Conservation (phyloP, 2,113 vertebrate genomes). For the Panthera uncia region DNA sequence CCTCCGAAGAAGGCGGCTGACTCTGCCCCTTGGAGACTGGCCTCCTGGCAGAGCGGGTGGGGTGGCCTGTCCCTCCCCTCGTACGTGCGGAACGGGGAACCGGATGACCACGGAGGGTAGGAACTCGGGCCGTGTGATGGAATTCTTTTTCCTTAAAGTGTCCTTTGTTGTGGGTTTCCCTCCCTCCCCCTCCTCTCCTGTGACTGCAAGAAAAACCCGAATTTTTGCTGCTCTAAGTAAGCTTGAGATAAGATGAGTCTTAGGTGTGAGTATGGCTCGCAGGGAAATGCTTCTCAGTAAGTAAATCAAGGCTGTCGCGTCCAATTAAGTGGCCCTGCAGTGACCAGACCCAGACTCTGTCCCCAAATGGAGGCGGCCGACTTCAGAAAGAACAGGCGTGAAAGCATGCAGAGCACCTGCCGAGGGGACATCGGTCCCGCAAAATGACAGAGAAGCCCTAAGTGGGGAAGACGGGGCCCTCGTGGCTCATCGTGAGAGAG, state of each 20-base stretch:
- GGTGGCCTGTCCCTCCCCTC: too few species aligned
- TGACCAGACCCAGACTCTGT: background rate
- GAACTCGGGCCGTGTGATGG: background rate
- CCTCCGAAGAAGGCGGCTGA: background rate
- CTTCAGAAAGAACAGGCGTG: background rate
- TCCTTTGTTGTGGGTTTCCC: constrained; percentile 67
- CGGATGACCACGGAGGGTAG: background rate
- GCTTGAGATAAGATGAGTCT: background rate
- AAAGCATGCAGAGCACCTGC: background rate
- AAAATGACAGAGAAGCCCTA: background rate
- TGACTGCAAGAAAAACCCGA: constrained; percentile 79
- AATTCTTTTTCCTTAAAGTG: constrained; percentile 26
- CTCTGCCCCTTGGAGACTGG: background rate
- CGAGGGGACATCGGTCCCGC: background rate
- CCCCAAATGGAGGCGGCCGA: too few species aligned
- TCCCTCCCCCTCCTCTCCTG: constrained; percentile 81
- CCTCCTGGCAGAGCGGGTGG: background rate
- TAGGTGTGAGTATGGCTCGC: background rate
- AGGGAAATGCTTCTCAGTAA: background rate
- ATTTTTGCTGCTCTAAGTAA: constrained; percentile 42
- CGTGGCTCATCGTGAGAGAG: constrained; percentile 54
- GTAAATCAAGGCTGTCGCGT: background rate
- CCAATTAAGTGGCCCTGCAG: background rate
- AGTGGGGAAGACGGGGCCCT: constrained; percentile 32
- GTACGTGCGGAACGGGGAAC: background rate